A percentile compares a stretch with the other conserved stretches of the same genome.
phyloP scores from a whole-genome alignment of 2,888 invertebrate species.

The Physocephala rufipes region DNA sequence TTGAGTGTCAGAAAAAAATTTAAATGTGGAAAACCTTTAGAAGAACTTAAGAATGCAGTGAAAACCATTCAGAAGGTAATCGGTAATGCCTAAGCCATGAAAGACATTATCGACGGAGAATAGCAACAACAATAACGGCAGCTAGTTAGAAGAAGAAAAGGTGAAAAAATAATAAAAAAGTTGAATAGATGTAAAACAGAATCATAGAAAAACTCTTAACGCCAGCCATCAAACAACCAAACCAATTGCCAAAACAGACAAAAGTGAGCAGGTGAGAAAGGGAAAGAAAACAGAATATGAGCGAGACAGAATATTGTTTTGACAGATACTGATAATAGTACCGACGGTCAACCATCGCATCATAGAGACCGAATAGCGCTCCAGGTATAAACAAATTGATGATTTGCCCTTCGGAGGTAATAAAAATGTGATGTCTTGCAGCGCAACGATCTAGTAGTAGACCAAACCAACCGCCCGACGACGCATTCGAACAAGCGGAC shows the following conservation, averaged over 20 bases:
- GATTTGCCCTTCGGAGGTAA: slow-evolving; percentile 24
- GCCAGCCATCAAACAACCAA: slow-evolving; percentile 18
- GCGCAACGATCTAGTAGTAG: too few species aligned
- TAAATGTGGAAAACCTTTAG: slow-evolving; percentile 14
- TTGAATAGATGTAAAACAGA: background rate
- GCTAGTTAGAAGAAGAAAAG: slow-evolving; percentile 36
- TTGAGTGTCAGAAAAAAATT: slow-evolving; percentile 49
- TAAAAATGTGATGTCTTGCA: slow-evolving; percentile 31
- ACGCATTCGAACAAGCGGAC: slow-evolving; percentile 1
- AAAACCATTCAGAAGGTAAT: background rate
- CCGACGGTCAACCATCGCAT: background rate
- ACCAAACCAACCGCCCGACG: background rate
- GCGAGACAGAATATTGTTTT: background rate
- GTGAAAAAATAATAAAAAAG: background rate
- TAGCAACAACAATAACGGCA: too few species aligned
- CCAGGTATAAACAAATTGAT: slow-evolving; percentile 33
- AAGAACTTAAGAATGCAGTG: slow-evolving; percentile 1
- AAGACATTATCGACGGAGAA: too few species aligned
- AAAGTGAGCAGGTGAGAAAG: background rate
- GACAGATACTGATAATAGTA: too few species aligned
- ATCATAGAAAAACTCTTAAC: too few species aligned
- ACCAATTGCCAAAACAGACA: background rate
- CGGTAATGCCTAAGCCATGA: background rate
- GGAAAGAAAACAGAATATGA: background rate
- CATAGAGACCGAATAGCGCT: background rate